Percentiles rank a stretch among this genome's conserved stretches.
These are phyloP conservation scores for Oscheius sp. DNA, from an alignment of 1,140 invertebrate species.

Conservation along the genomic window DNA sequence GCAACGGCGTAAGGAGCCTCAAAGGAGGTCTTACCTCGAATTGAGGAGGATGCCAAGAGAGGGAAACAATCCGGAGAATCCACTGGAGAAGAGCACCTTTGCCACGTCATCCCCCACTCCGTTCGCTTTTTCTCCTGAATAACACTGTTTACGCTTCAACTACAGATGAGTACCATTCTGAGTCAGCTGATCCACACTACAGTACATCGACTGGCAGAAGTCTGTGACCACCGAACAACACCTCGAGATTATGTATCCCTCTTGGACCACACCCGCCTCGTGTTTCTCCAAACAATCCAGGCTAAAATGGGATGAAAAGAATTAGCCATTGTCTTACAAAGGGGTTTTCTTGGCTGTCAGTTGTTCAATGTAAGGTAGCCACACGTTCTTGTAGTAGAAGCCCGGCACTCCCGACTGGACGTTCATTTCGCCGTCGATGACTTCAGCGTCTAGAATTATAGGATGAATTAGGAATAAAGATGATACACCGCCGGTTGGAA, in stretches of 20 bases:
- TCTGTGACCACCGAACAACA: conserved; percentile 15
- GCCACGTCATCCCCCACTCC: background rate
- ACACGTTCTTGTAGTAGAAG: conserved; percentile 20
- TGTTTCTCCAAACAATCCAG: conserved; percentile 26
- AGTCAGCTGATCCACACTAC: background rate
- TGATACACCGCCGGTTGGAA: background rate
- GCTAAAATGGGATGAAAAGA: background rate
- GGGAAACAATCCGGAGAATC: background rate
- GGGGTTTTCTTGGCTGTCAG: conserved; percentile 23
- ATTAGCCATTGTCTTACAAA: background rate
- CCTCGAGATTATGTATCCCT: conserved; percentile 28
- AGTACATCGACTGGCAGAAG: conserved; percentile 17
- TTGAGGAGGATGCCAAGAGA: conserved; percentile 2
- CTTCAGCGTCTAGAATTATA: background rate
- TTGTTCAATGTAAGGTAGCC: conserved; percentile 23
- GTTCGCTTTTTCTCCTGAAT: background rate
- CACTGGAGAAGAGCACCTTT: background rate
- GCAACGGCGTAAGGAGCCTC: background rate
- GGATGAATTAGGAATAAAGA: too few species aligned
- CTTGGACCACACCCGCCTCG: conserved; percentile 18
- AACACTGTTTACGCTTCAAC: background rate
- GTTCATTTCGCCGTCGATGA: conserved; percentile 13
- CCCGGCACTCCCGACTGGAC: conserved; percentile 23
- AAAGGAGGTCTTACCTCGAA: background rate
- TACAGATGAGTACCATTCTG: background rate